Evolutionary conservation across 2,113 vertebrate species (phyloP), one percentile per base, ranked within the genome.

Genomic region (Rhynchomys soricoides): DNA sequence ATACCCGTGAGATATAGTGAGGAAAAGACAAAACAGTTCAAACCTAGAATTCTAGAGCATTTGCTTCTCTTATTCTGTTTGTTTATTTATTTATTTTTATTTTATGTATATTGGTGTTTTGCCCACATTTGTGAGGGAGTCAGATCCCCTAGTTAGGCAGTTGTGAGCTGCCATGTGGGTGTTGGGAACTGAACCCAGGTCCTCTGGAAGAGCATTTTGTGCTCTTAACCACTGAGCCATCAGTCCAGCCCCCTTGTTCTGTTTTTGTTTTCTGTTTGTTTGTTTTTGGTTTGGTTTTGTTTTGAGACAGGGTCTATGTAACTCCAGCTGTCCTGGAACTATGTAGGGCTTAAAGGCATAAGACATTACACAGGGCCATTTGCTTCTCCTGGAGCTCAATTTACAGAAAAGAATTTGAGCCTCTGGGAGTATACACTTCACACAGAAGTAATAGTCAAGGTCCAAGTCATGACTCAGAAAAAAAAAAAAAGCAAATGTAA

Each of bases 311-410:
- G 7, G 40, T 64, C 40, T 45, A 45, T 12, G 40, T 31, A 64
- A 40, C 16, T 4, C 26, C 40, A 43, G 26, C 22, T 43, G 24
- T 85, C 55, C 34, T 59, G 22, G 22, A 82, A 43, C 55, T 59
- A 57, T 16, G n/a, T 43, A 82, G 79, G 62, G 70, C n/a, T 70
- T 74, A 74, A 43, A 74, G 17, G n/a, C n/a, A 24, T 73, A 21
- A 74, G 71, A 40, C 11, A 43, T 59, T 45, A 73, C 87, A 48
- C 66, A 68, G 31, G 52, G 92, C 86, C 88, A 88, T 66, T 59
- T 87, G 64, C 70, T 88, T 88, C 79, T 95, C 79, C 31, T 86
- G 48, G 31, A 92, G 59, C 91, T 96, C 57, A 74, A 48, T 71
- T 90, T 92, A 90, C 26, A 92, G 34, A 88, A 26, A 93, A 86